A percentile compares a stretch with the other conserved stretches of the same genome.
Evolutionary conservation across 1,140 invertebrate genomes (phyloP).

Genomic region (Acyrthosiphon pisum): DNA sequence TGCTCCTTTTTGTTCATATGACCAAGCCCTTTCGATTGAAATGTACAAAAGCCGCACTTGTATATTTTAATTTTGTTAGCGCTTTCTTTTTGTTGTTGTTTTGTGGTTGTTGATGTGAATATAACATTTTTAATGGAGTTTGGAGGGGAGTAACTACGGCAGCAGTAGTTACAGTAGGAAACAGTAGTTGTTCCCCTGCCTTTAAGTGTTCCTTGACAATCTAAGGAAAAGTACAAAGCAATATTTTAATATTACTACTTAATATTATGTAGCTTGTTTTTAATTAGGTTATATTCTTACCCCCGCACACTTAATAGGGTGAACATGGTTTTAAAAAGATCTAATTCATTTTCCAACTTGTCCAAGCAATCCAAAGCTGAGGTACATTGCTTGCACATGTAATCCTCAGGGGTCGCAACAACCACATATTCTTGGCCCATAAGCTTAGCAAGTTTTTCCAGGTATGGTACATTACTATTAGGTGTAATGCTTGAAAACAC

Average conservation of each 20-base stretch:
- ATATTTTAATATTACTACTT: neutral
- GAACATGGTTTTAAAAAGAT: conserved; percentile 57
- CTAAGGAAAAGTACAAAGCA: neutral
- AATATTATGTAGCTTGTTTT: neutral
- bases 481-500: conserved; percentile 58
- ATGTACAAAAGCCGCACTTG: conserved; percentile 59
- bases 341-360: conserved; percentile 60
- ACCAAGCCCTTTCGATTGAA: conserved; percentile 59
- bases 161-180: neutral
- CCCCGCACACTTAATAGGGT: conserved; percentile 13
- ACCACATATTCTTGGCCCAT: conserved; percentile 61
- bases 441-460: conserved; percentile 60
- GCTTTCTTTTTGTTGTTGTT: conserved; percentile 26
- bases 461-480: conserved; percentile 59
- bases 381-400: conserved; percentile 60
- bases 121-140: conserved; percentile 38
- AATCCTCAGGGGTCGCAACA: conserved; percentile 59
- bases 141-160: neutral
- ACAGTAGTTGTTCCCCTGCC: conserved; percentile 42
- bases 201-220: conserved; percentile 56
- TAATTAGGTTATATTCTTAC: neutral
- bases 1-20: conserved; percentile 39
- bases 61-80: conserved; percentile 58
- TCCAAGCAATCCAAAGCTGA: conserved; percentile 59
- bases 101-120: neutral